Evolutionary conservation across 2,797 vertebrate genomes (phyloP).

Genomic region (Lemur catta): DNA sequence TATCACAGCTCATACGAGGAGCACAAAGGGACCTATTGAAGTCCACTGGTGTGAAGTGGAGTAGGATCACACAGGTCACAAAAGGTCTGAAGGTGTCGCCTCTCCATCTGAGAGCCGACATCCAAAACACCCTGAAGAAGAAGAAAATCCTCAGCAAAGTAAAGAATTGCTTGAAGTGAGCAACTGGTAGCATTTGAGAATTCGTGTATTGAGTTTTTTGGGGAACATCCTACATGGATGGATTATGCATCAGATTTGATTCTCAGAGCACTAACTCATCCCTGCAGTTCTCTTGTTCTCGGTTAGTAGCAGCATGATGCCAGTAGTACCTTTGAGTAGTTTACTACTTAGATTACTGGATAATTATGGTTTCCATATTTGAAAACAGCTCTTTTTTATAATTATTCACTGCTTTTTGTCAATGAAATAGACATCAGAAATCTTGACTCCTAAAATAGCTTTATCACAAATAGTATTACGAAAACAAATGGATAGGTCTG

Average conservation of each 20-base stretch:
- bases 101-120: background rate
- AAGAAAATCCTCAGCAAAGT: conserved; percentile 8
- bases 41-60: background rate
- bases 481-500: background rate
- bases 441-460: background rate
- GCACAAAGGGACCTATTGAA: background rate
- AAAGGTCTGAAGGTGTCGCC: background rate
- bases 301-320: accelerated
- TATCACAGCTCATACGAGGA: background rate
- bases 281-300: background rate
- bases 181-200: background rate
- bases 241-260: background rate
- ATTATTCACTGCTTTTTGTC: background rate
- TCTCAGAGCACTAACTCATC: background rate
- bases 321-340: background rate
- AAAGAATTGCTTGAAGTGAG: conserved; percentile 30
- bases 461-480: background rate
- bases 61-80: background rate
- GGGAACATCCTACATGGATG: background rate
- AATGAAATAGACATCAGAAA: background rate
- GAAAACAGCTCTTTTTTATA: background rate
- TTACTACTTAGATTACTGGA: background rate
- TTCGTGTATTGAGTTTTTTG: background rate
- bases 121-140: background rate
- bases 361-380: background rate